These are phyloP conservation scores for Grammomys surdaster DNA, from an alignment of 2,113 vertebrate genomes.

Conservation along the genomic window DNA sequence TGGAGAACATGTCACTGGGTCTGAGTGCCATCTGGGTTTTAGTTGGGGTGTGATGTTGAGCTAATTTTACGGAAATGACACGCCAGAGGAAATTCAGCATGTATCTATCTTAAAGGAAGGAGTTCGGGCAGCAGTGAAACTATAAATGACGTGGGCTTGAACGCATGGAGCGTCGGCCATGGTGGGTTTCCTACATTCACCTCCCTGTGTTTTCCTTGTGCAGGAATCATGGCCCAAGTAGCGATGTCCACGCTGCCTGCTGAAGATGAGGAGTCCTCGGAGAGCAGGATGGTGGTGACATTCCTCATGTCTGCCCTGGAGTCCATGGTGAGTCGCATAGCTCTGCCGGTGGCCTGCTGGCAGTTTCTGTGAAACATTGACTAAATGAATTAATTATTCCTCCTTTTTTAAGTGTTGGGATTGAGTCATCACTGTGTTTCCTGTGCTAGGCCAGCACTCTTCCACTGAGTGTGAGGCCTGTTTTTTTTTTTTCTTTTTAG, in stretches of 20 bases:
- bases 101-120: neutral
- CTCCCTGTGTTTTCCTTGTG: conserved; percentile 3
- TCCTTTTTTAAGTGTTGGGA: neutral
- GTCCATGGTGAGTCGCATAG: conserved; percentile 86
- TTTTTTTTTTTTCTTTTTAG: neutral
- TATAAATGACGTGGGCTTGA: neutral
- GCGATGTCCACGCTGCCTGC: conserved; percentile 50
- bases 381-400: neutral
- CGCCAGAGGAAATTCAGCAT: neutral
- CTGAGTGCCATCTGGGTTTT: neutral
- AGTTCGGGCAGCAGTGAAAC: neutral
- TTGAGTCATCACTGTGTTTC: no score
- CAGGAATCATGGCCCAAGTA: conserved; percentile 87
- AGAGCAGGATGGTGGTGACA: conserved; percentile 87
- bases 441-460: neutral
- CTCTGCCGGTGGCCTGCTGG: neutral
- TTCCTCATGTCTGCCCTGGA: conserved; percentile 91
- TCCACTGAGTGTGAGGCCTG: neutral
- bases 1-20: neutral
- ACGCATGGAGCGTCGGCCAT: accelerated
- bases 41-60: neutral
- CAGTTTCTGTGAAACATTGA: neutral
- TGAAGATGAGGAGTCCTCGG: conserved; percentile 83
- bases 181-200: neutral
- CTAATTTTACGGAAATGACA: neutral